Percentiles rank a stretch among this genome's conserved stretches.
phyloP scores from a whole-genome alignment of 2,113 vertebrate genomes.

The Hymenochirus boettgeri region DNA sequence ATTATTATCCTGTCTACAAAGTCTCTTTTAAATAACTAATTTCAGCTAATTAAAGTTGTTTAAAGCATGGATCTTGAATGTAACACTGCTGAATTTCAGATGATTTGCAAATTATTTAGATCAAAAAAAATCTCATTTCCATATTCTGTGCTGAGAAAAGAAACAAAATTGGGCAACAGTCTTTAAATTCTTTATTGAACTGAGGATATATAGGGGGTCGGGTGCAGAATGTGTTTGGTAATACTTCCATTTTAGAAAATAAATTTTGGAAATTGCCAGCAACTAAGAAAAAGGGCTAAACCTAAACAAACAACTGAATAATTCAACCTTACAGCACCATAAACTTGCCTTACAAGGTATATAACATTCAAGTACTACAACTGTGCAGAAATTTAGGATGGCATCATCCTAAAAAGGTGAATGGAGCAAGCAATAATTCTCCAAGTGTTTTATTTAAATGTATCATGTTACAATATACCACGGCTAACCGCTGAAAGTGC shows the following conservation, averaged over 20 bases:
- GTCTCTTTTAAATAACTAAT: no score
- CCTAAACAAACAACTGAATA: conserved; percentile 56
- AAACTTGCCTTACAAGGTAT: conserved; percentile 54
- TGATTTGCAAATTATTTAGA: no score
- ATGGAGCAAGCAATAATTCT: conserved; percentile 45
- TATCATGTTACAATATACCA: conserved; percentile 54
- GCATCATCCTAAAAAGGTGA: conserved; percentile 42
- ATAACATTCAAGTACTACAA: conserved; percentile 50
- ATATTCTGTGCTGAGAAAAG: no score
- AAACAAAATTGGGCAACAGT: conserved; percentile 71
- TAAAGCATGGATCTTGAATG: no score
- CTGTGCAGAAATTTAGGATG: conserved; percentile 42
- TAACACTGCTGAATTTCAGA: no score
- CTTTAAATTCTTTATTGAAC: conserved; percentile 82
- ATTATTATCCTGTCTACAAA: no score
- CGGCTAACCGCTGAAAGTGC: conserved; percentile 55
- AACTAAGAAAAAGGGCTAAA: conserved; percentile 54
- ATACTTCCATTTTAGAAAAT: conserved; percentile 66
- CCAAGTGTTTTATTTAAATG: conserved; percentile 42
- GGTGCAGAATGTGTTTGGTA: conserved; percentile 72
- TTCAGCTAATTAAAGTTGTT: no score
- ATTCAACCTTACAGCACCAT: conserved; percentile 42
- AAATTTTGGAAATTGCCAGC: conserved; percentile 63
- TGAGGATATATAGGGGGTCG: conserved; percentile 64
- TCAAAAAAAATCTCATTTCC: no score